Conservation (phyloP, 2,888 invertebrate genomes). For the Phortica okadai region DNA sequence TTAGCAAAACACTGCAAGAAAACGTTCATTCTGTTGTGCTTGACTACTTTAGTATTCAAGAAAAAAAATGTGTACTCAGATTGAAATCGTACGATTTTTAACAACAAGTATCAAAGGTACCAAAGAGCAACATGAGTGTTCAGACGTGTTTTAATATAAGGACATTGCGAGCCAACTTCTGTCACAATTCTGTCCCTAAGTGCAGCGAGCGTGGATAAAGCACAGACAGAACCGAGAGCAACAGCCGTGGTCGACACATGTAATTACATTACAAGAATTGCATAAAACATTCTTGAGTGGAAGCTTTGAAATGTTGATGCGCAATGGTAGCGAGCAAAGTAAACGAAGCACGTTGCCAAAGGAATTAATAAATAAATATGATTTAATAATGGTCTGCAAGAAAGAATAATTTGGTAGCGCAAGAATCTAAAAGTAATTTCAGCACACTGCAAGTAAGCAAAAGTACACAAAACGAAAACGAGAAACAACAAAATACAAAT, state of each 20-base stretch:
- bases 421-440: conserved; percentile 3
- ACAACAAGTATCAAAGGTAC: no score
- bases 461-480: not conserved
- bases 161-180: not conserved
- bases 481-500: conserved; percentile 4
- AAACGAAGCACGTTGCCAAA: conserved; percentile 45
- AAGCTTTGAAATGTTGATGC: conserved; percentile 1
- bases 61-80: no score
- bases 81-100: no score
- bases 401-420: not conserved
- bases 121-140: not conserved
- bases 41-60: no score
- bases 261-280: conserved; percentile 28
- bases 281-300: conserved; percentile 9
- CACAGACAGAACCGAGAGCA: conserved; percentile 11
- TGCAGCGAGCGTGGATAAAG: not conserved
- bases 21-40: not conserved
- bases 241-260: not conserved
- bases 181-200: not conserved
- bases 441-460: not conserved
- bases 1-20: conserved; percentile 15
- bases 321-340: not conserved
- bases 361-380: conserved; percentile 69
- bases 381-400: conserved; percentile 51
- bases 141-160: not conserved